Conservation (phyloP, 2,797 vertebrate genomes). For the Xiphophorus birchmanni region DNA sequence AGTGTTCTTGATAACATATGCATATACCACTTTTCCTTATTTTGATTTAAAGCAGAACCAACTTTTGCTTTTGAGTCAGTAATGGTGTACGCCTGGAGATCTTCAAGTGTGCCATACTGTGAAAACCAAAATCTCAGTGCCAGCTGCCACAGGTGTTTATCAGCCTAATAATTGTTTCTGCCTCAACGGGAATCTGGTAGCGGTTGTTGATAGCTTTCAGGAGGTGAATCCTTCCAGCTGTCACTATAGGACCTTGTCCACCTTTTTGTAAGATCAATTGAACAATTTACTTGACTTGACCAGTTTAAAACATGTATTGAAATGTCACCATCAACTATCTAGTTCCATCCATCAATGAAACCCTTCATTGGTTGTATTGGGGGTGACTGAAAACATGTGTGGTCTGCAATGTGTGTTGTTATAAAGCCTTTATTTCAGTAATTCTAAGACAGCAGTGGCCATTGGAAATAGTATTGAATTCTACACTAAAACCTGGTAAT, state of each 20-base stretch:
- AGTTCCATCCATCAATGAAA: neutral
- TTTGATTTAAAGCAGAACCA: neutral
- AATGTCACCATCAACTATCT: neutral
- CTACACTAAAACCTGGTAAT: neutral
- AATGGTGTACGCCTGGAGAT: neutral
- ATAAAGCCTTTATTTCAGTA: neutral
- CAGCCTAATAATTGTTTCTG: neutral
- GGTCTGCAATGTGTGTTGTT: neutral
- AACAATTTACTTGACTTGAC: neutral
- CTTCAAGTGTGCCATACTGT: neutral
- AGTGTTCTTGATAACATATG: neutral
- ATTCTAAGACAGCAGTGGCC: neutral
- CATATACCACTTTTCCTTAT: neutral
- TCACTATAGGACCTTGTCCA: neutral
- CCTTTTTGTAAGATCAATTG: too few species aligned
- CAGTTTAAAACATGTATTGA: neutral
- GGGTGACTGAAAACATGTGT: neutral
- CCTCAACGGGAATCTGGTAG: neutral
- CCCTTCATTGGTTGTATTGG: neutral
- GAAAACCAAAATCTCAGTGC: neutral
- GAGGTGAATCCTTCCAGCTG: neutral
- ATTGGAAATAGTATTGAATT: neutral
- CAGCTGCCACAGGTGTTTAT: neutral
- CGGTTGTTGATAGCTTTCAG: neutral
- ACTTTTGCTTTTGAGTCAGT: neutral